Evolutionary conservation across 2,113 vertebrate genomes (phyloP).

Genomic region (Psittacus erithacus): DNA sequence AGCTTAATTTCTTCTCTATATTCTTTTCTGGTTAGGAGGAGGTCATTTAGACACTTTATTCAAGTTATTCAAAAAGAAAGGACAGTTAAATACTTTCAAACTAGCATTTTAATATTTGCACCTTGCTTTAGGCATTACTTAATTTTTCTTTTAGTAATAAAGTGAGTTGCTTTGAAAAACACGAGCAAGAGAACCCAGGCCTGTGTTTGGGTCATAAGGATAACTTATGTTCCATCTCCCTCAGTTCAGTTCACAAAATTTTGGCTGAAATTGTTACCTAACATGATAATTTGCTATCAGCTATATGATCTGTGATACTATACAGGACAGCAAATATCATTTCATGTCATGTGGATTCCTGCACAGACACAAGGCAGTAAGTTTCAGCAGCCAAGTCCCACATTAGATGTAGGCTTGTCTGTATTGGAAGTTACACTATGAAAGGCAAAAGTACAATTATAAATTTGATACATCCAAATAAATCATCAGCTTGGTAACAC

Average conservation of each 20-base stretch:
- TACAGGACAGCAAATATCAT: not conserved
- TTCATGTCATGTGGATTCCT: not conserved
- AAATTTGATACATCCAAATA: not conserved
- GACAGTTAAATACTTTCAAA: constrained; percentile 47
- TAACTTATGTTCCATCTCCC: not conserved
- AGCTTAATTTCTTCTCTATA: constrained; percentile 75
- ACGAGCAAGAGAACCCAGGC: not conserved
- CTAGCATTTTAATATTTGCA: not conserved
- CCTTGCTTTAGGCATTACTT: not conserved
- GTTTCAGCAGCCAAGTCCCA: not conserved
- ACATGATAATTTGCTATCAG: not conserved
- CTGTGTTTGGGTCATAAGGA: not conserved
- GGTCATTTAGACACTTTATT: constrained; percentile 73
- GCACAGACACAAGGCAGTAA: not conserved
- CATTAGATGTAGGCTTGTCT: not conserved
- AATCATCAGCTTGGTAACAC: not conserved
- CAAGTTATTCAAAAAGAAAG: constrained; percentile 71
- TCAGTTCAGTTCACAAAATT: not conserved
- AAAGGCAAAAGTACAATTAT: accelerated
- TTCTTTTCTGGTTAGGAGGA: constrained; percentile 69
- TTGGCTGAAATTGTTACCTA: not conserved
- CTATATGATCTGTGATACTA: accelerated
- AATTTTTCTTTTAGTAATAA: not conserved
- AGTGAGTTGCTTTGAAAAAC: not conserved
- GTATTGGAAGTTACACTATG: not conserved